phyloP scores from a whole-genome alignment of 2,888 invertebrate genomes.

The Andricus curvator region DNA sequence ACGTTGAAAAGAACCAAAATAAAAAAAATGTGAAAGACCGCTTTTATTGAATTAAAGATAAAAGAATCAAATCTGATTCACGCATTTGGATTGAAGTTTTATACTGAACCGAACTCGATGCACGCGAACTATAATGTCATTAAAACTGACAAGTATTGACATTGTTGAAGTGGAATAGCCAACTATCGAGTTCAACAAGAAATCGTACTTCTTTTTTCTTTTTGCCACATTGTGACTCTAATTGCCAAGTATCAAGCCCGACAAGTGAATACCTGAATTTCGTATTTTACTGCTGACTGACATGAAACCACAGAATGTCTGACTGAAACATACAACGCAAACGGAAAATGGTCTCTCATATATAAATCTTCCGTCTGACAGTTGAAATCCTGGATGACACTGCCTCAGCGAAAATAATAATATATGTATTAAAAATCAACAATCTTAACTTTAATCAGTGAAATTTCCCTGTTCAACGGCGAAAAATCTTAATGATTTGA shows the following conservation, averaged over 20 bases:
- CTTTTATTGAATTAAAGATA: neutral
- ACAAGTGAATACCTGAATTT: neutral
- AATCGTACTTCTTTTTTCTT: neutral
- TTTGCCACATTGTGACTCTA: neutral
- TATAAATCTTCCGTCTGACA: neutral
- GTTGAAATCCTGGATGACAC: neutral
- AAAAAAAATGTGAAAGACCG: neutral
- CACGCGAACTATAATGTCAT: neutral
- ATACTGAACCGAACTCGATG: neutral
- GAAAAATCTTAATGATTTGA: no score
- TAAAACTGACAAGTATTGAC: slow-evolving; percentile 7
- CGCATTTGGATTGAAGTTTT: neutral
- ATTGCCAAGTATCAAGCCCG: slow-evolving; percentile 2
- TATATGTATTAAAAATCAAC: neutral
- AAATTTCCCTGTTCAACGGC: no score
- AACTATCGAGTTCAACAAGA: slow-evolving; percentile 17
- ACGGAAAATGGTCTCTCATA: neutral
- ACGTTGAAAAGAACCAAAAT: neutral
- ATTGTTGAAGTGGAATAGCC: slow-evolving; percentile 10
- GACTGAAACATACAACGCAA: neutral
- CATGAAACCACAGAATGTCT: neutral
- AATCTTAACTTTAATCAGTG: no score
- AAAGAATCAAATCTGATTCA: neutral
- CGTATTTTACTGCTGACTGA: slow-evolving; percentile 3
- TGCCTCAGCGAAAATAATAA: neutral